Conservation (phyloP, 2,888 invertebrate genomes). For the Pheosia gnoma region DNA sequence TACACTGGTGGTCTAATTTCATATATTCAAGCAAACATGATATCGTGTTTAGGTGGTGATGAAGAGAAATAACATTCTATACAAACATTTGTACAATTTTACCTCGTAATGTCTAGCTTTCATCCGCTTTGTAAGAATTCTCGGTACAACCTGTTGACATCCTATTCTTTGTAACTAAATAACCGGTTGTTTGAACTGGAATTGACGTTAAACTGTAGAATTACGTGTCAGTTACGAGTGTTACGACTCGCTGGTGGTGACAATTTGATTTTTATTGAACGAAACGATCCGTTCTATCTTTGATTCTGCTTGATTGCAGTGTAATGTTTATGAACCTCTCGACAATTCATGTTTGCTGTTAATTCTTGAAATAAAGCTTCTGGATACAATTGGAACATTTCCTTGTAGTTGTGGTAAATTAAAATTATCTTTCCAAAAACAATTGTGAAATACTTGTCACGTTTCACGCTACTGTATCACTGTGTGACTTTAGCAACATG, state of each 20-base stretch:
- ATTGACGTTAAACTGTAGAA: conserved; percentile 54
- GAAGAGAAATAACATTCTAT: neutral
- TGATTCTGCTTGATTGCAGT: conserved; percentile 34
- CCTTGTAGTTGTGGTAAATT: too few species aligned
- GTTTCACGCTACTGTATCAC: too few species aligned
- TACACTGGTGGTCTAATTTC: neutral
- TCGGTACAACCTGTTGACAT: conserved; percentile 65
- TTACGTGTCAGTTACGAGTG: conserved; percentile 47
- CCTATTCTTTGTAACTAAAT: conserved; percentile 61
- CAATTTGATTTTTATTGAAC: conserved; percentile 50
- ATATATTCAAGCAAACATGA: neutral
- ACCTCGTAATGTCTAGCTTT: conserved; percentile 32
- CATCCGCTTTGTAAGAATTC: conserved; percentile 48
- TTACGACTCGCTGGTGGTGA: conserved; percentile 37
- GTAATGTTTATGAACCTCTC: conserved; percentile 18
- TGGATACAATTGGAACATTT: too few species aligned
- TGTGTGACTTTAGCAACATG: too few species aligned
- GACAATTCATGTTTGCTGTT: neutral
- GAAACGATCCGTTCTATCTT: conserved; percentile 36
- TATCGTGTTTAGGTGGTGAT: neutral
- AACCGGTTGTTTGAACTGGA: conserved; percentile 61
- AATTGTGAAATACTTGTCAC: too few species aligned
- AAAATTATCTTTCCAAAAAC: too few species aligned
- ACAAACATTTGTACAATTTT: conserved; percentile 26
- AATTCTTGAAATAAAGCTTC: too few species aligned